Percentiles rank a stretch among this genome's conserved stretches.
Conservation (phyloP, 2,888 invertebrate genomes). For the Dascillus cervinus region DNA sequence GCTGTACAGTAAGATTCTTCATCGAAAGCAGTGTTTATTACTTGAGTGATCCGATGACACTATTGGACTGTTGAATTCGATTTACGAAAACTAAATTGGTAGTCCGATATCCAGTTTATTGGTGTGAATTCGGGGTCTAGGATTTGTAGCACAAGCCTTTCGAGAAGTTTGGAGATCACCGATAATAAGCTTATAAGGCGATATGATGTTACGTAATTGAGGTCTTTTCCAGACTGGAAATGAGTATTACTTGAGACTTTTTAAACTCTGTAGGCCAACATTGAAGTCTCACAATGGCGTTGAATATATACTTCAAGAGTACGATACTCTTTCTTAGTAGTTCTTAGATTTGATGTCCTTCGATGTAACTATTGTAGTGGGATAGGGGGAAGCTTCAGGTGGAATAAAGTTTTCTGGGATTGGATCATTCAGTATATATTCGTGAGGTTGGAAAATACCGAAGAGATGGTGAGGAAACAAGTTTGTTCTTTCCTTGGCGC, state of each 20-base stretch:
- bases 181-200: background rate
- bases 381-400: too few species aligned
- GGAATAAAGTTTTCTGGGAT: too few species aligned
- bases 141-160: background rate
- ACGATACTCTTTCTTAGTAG: background rate
- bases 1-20: background rate
- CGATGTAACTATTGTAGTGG: too few species aligned
- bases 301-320: background rate
- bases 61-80: background rate
- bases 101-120: background rate
- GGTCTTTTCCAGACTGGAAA: background rate
- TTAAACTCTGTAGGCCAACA: background rate
- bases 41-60: background rate
- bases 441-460: too few species aligned
- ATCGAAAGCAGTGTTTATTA: background rate
- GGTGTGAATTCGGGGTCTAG: too few species aligned
- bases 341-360: too few species aligned
- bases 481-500: conserved; percentile 3
- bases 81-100: background rate
- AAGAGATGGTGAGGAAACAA: too few species aligned
- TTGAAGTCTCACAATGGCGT: background rate
- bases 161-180: background rate
- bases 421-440: too few species aligned
- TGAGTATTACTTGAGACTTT: background rate
- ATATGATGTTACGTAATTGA: background rate